Evolutionary conservation across 2,113 vertebrate genomes (phyloP), one percentile per base, ranked within the genome.

Genomic region (Microcebus lehilahytsara): DNA sequence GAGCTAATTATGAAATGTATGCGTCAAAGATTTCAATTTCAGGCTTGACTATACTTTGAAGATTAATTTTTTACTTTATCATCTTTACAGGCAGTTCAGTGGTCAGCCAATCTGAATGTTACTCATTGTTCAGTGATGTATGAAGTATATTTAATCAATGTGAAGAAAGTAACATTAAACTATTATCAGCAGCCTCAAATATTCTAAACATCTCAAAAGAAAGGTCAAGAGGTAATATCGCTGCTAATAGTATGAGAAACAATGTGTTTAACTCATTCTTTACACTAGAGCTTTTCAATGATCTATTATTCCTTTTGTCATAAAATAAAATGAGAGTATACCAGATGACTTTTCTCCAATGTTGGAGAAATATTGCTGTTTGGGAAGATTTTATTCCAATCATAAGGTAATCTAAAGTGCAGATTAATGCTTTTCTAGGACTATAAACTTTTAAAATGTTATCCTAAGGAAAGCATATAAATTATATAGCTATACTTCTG

Each of bases 11-110:
- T 98, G 96, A 99, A 98, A 98, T 98, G 98, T 98, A 99, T 99
- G 99, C 98, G 98, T 99, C 99, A 99, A 98, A 99, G 98, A 99
- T 99, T 99, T 99, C 99, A 99, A 99, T 99, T 99, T 99, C 99
- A 99, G 99, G 99, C 98, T 99, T 99, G 99, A 99, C 98, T 99
- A 99, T 99, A 98, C 98, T 98, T 98, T 98, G 97, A 97, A 98
- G 98, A 99, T 98, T 99, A 98, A 99, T 98, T 98, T 99, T 98
- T 98, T 98, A 98, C 98, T 99, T 98, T 98, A 98, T 98, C 98
- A 98, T 99, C 98, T 98, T 98, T 98, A 96, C 97, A 98, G 98
- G 98, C 98, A 98, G 98, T 98, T 99, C 98, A 98, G 96, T 98
- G 98, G 98, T 98, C 98, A 98, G 97, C 91, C 98, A 97, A 98